phyloP scores from a whole-genome alignment of 2,888 invertebrate species.

The Deladenus siricidicola region DNA sequence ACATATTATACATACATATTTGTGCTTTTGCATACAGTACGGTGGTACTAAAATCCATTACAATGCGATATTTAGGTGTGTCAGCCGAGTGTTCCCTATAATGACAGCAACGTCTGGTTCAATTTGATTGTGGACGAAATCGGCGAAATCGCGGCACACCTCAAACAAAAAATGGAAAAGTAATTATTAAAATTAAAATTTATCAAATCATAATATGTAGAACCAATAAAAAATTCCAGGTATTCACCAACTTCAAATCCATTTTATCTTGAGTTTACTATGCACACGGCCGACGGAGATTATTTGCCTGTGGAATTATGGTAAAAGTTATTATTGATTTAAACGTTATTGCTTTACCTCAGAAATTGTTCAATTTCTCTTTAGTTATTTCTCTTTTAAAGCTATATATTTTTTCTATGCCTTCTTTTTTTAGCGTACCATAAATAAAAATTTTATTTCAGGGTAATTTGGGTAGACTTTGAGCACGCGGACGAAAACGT shows the following conservation, averaged over 20 bases:
- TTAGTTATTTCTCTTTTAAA: no score
- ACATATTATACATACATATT: no score
- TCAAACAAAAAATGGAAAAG: constrained; percentile 32
- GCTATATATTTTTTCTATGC: neutral
- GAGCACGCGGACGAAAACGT: constrained; percentile 47
- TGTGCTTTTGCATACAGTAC: no score
- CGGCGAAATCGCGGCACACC: constrained; percentile 39
- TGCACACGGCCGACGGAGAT: constrained; percentile 39
- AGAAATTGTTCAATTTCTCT: no score
- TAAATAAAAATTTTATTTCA: constrained; percentile 5
- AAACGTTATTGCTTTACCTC: no score
- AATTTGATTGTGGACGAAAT: constrained; percentile 41
- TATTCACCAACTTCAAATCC: constrained; percentile 29
- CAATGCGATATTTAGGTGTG: constrained; percentile 7
- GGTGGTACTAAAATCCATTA: neutral
- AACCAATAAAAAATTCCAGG: constrained; percentile 12
- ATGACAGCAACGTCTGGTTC: constrained; percentile 38
- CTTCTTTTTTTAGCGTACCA: constrained; percentile 1
- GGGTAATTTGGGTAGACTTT: constrained; percentile 25
- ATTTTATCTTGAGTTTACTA: constrained; percentile 39
- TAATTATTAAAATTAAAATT: no score
- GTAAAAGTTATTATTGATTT: no score
- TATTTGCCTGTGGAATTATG: constrained; percentile 41
- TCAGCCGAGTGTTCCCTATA: constrained; percentile 28
- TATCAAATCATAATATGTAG: no score